These are phyloP conservation scores for roundworm (Caenorhabditis elegans) DNA, from an alignment of 1,140 invertebrate species.

Conservation along the genomic window WBcel235 BX284604.4:14619501-14620000, in stretches of 20 bases:
- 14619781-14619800: constrained; percentile 44
- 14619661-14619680: constrained; percentile 50
- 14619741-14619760: constrained; percentile 49
- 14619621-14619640: constrained; percentile 52
- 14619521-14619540: neutral
- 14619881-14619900: too few relatives aligned
- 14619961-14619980: too few relatives aligned
- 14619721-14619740: constrained; percentile 54
- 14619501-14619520: neutral
- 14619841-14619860: constrained; percentile 39
- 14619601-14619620: constrained; percentile 51
- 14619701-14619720: neutral
- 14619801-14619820: constrained; percentile 35
- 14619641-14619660: constrained; percentile 54
- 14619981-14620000: too few relatives aligned
- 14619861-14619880: neutral
- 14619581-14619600: constrained; percentile 54
- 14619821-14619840: neutral
- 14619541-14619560: neutral
- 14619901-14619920: neutral
- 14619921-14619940: neutral
- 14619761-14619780: constrained; percentile 53
- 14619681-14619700: neutral
- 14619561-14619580: constrained; percentile 38
- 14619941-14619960: neutral